Base-by-base conservation (phyloP, 2,888 invertebrate species). In the Drosophila nigricruria region DNA sequence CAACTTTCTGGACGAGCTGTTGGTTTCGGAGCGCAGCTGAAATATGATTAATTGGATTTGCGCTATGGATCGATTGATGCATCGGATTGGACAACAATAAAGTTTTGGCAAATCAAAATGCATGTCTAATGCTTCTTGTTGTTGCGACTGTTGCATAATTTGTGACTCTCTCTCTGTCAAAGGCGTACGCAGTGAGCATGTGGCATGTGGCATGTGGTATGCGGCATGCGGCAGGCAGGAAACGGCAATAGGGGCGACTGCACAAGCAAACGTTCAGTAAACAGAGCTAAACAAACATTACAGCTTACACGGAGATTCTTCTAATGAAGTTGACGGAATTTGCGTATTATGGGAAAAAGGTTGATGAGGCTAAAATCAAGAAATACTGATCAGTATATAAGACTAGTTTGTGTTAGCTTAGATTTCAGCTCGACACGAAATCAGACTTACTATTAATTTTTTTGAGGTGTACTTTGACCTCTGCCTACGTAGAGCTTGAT, bases 1-100 rank as follows among this genome's bases (percentile, higher is more conserved):
- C 70, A 95, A 95, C 12, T 89, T 96, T 42, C 92, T 96, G 84
- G 96, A 96, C 86, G 81, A 73, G 20, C 79, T 83, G 65, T 63
- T 91, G 65, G 62, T 89, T 52, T 32, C 73, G 53, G 90, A 89
- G 56, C 66, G 61, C 53, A 50, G 52, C 64, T 81, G 64, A 78
- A 45, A 34, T 63, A 94, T 90, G 95, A 95, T 86, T 77, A 70
- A 80, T 69, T 76, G 63, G 32, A 61, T 62, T 68, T 62, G 23
- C 45, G 64, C 54, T 49, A 58, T 52, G 66, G 45, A 61, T 79
- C 34, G 52, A 52, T 45, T 42, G 74, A 57, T 65, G 62, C 52
- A 65, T 69, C 58, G 27, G 50, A 49, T 50, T 18, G 36, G 9
- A 63, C 52, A 63, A 69, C 70, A 89, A 89, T 89, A 84, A 85